phyloP scores from a whole-genome alignment of 2,888 invertebrate species.

The Ectobius pallidus region DNA sequence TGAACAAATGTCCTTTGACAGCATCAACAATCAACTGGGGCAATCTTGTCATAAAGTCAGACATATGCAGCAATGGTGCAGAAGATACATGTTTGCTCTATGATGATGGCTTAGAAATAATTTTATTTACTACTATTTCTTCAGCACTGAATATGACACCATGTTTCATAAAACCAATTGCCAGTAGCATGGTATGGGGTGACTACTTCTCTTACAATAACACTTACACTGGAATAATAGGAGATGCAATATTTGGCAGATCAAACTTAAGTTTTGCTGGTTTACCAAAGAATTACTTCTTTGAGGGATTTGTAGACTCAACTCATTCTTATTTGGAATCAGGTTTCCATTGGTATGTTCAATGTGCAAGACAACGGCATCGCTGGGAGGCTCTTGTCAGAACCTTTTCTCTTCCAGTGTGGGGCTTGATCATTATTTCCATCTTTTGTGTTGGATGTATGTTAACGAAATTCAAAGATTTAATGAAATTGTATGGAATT shows the following conservation, averaged over 20 bases:
- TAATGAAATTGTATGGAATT: too few species aligned
- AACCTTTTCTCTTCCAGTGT: background rate
- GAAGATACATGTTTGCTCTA: background rate
- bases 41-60: background rate
- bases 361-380: background rate
- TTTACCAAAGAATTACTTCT: background rate
- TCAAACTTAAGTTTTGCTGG: conserved; percentile 2
- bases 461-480: too few species aligned
- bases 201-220: background rate
- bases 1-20: background rate
- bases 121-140: background rate
- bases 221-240: background rate
- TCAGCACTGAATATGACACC: background rate
- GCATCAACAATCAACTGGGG: background rate
- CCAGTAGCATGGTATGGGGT: background rate
- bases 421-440: background rate
- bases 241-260: conserved; percentile 8
- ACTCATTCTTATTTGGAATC: conserved; percentile 4
- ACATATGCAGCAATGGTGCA: background rate
- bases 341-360: background rate
- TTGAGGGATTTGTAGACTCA: background rate
- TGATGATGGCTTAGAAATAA: background rate
- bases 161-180: background rate
- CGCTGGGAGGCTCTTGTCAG: background rate
- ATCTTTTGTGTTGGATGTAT: background rate